Conservation (phyloP, 2,113 vertebrate species). For the Clinocottus analis region DNA sequence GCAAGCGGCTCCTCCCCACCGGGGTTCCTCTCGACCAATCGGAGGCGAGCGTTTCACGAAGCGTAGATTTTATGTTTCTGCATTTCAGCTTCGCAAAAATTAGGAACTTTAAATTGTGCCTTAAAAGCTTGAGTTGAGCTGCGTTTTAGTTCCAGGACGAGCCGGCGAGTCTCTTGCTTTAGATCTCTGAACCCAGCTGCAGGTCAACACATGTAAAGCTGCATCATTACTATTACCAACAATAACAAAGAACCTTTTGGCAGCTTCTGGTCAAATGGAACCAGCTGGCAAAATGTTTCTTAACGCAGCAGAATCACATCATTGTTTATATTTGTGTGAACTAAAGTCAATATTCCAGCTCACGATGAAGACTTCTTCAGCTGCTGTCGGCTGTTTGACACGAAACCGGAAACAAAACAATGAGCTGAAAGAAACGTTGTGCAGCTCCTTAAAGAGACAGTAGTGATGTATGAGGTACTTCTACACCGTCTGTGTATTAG, state of each 20-base stretch:
- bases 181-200: neutral
- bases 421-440: neutral
- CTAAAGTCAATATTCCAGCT: too few relatives aligned
- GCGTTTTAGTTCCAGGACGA: constrained; percentile 9
- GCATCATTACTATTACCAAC: neutral
- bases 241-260: too few relatives aligned
- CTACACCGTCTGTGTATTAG: neutral
- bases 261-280: too few relatives aligned
- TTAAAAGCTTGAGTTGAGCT: constrained; percentile 33
- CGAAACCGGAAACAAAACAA: too few relatives aligned
- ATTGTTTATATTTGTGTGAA: too few relatives aligned
- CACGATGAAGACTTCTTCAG: too few relatives aligned
- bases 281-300: too few relatives aligned
- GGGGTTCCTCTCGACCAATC: neutral
- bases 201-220: constrained; percentile 12
- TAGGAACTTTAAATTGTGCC: constrained; percentile 25
- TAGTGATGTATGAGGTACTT: neutral
- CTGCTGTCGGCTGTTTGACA: neutral
- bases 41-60: neutral
- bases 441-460: neutral
- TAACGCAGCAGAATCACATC: too few relatives aligned
- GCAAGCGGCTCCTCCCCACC: too few relatives aligned
- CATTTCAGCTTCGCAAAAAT: constrained; percentile 9
- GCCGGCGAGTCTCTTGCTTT: constrained; percentile 10
- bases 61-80: neutral